A percentile compares a stretch with the other conserved stretches of the same genome.
Conservation (phyloP, 2,888 invertebrate genomes). For the Phlogophora meticulosa region DNA sequence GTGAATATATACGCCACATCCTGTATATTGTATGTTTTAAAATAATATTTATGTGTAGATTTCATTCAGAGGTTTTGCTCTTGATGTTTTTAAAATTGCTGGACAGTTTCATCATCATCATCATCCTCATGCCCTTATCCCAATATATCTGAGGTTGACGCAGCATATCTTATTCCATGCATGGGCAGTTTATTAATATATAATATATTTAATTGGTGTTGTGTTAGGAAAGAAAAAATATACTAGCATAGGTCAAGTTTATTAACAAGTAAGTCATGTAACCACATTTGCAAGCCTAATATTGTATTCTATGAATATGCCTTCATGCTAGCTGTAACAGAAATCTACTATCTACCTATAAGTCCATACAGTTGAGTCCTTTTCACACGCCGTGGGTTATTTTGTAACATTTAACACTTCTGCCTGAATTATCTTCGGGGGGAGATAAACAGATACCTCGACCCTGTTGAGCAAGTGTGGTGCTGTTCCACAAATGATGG, state of each 20-base stretch:
- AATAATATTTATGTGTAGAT: conserved; percentile 31
- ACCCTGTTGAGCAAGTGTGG: too few species aligned
- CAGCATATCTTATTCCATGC: too few species aligned
- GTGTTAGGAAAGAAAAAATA: conserved; percentile 39
- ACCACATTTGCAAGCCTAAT: conserved; percentile 25
- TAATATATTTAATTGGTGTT: conserved; percentile 33
- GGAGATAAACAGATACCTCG: too few species aligned
- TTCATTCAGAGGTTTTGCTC: conserved; percentile 27
- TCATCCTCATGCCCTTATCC: too few species aligned
- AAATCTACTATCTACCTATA: neutral
- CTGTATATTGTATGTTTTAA: conserved; percentile 5
- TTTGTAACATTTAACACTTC: neutral
- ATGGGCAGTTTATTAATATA: conserved; percentile 23
- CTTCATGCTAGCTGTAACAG: neutral
- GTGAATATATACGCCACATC: neutral
- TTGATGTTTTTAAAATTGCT: conserved; percentile 36
- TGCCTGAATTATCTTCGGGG: too few species aligned
- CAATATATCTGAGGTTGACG: too few species aligned
- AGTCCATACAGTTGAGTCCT: neutral
- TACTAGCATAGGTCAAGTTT: conserved; percentile 28
- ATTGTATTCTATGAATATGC: conserved; percentile 47
- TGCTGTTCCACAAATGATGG: too few species aligned
- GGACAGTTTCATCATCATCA: too few species aligned
- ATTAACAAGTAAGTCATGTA: conserved; percentile 27
- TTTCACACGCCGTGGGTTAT: neutral